phyloP scores from a whole-genome alignment of 2,888 invertebrate species.

The Argyresthia goedartella region DNA sequence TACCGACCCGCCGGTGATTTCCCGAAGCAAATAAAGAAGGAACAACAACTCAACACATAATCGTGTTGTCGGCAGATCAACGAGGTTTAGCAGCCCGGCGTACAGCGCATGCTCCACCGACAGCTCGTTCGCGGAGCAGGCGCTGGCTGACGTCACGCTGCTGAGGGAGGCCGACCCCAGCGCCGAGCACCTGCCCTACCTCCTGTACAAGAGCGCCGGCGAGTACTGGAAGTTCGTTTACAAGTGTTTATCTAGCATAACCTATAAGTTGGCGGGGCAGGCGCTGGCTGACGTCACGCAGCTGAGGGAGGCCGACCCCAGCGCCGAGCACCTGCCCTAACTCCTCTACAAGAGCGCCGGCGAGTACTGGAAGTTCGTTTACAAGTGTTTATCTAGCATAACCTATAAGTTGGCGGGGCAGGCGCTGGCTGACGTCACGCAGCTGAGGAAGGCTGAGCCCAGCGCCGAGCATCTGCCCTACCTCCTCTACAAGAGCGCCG shows the following conservation, averaged over 20 bases:
- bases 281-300: constrained; percentile 57
- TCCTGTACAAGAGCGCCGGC: constrained; percentile 81
- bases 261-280: constrained; percentile 47
- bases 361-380: constrained; percentile 87
- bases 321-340: constrained; percentile 73
- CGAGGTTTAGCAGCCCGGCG: constrained; percentile 53
- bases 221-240: constrained; percentile 87
- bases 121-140: constrained; percentile 66
- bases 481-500: constrained; percentile 81
- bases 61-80: constrained; percentile 26
- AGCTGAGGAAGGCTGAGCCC: constrained; percentile 39
- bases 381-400: not conserved
- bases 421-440: constrained; percentile 56
- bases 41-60: too few species aligned
- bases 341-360: constrained; percentile 82
- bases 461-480: constrained; percentile 73
- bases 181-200: constrained; percentile 74
- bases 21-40: too few species aligned
- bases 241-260: not conserved
- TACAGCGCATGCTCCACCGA: constrained; percentile 59
- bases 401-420: constrained; percentile 46
- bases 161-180: constrained; percentile 39
- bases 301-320: constrained; percentile 39
- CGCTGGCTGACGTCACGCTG: constrained; percentile 56
- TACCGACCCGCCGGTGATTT: too few species aligned